Percentiles rank a stretch among this genome's conserved stretches.
Evolutionary conservation across 2,113 vertebrate species (phyloP).

Genomic region (Holacanthus passer): DNA sequence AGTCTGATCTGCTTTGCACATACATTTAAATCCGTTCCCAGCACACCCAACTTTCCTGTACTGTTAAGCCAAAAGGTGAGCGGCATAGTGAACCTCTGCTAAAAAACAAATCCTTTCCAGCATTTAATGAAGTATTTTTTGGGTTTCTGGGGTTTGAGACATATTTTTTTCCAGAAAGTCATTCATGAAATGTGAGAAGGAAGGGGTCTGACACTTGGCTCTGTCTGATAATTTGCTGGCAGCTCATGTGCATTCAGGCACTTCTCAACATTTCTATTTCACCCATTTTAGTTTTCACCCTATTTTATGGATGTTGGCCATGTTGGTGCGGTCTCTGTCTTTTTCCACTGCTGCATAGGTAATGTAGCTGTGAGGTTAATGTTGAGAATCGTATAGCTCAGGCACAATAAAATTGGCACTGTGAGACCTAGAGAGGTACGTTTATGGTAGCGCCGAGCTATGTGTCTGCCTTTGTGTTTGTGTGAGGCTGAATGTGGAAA

Average conservation of each 20-base stretch:
- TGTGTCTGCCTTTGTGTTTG: slow-evolving; percentile 59
- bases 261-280: slow-evolving; percentile 50
- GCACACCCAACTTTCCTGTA: slow-evolving; percentile 53
- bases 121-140: slow-evolving; percentile 65
- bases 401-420: slow-evolving; percentile 70
- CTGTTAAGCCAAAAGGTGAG: slow-evolving; percentile 72
- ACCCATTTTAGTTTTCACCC: slow-evolving; percentile 50
- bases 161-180: slow-evolving; percentile 32
- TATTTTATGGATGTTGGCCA: slow-evolving; percentile 59
- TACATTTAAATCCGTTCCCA: slow-evolving; percentile 65
- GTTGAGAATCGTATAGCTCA: slow-evolving; percentile 74
- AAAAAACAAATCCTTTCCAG: slow-evolving; percentile 42
- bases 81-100: slow-evolving; percentile 53
- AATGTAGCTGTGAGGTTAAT: slow-evolving; percentile 79
- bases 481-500: slow-evolving; percentile 50
- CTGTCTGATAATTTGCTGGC: slow-evolving; percentile 49
- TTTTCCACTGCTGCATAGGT: slow-evolving; percentile 52
- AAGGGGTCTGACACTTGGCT: slow-evolving; percentile 25
- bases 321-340: slow-evolving; percentile 42
- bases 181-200: slow-evolving; percentile 12
- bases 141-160: slow-evolving; percentile 12
- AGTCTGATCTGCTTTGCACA: slow-evolving; percentile 47
- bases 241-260: slow-evolving; percentile 60
- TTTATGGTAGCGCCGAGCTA: slow-evolving; percentile 53
- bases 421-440: slow-evolving; percentile 56